Conservation (phyloP, 92 coral and sea anemone genomes). For the Muricea muricata region DNA sequence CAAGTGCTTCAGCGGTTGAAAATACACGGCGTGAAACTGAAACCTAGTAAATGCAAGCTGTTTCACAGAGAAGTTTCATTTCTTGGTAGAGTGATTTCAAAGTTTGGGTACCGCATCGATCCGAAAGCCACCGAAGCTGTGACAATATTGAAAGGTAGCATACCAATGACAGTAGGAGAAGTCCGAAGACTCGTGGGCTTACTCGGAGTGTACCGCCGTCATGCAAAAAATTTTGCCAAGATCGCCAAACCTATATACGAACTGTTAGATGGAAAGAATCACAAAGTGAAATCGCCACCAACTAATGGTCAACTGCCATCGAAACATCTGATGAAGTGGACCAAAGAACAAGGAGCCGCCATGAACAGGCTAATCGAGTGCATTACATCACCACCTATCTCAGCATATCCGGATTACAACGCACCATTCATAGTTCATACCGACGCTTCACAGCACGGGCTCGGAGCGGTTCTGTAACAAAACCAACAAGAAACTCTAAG, state of each 20-base stretch:
- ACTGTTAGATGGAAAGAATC: too few species aligned
- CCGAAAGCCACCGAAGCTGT: too few species aligned
- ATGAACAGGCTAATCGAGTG: constrained; percentile 14
- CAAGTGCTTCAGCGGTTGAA: not conserved
- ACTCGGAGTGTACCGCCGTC: too few species aligned
- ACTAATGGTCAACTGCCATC: constrained; percentile 27
- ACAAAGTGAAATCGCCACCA: not conserved
- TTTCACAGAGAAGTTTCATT: too few species aligned
- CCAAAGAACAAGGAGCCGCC: not conserved
- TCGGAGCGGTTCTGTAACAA: constrained; percentile 53
- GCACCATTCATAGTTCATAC: constrained; percentile 27
- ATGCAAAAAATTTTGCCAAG: too few species aligned
- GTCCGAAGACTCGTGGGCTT: too few species aligned
- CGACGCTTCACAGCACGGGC: constrained; percentile 37
- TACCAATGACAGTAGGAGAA: too few species aligned
- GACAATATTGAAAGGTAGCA: too few species aligned
- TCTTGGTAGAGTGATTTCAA: too few species aligned
- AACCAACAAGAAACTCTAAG: constrained; percentile 13
- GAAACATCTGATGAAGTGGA: constrained; percentile 12
- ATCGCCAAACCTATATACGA: too few species aligned
- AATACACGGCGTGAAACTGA: not conserved
- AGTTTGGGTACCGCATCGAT: too few species aligned
- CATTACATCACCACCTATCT: constrained; percentile 27
- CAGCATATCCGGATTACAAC: constrained; percentile 35
- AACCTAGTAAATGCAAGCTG: not conserved